phyloP scores from a whole-genome alignment of 2,113 vertebrate species.

The Cottus gobio region DNA sequence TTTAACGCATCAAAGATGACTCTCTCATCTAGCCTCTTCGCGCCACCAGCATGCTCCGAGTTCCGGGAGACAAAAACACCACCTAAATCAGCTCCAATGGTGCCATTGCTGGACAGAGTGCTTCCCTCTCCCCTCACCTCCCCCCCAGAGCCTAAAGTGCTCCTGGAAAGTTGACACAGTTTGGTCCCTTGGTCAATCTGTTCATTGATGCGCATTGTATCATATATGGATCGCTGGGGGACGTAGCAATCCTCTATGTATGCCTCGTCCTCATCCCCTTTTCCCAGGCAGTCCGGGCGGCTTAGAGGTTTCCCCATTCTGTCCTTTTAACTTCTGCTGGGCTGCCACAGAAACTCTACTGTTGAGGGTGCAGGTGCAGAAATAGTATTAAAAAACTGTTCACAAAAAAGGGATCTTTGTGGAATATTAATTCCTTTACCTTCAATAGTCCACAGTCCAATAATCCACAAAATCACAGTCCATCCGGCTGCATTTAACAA shows the following conservation, averaged over 20 bases:
- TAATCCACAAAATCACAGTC: constrained; percentile 53
- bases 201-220: constrained; percentile 99
- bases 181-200: constrained; percentile 98
- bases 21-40: constrained; percentile 92
- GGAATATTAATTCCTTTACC: constrained; percentile 33
- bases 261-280: constrained; percentile 96
- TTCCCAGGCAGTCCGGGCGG: constrained; percentile 97
- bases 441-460: constrained; percentile 45
- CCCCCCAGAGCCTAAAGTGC: constrained; percentile 87
- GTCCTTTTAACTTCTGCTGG: constrained; percentile 15
- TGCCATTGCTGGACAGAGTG: constrained; percentile 97
- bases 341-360: constrained; percentile 24
- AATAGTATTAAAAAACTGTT: constrained; percentile 8
- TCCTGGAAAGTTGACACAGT: constrained; percentile 93
- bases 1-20: constrained; percentile 98
- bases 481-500: constrained; percentile 50
- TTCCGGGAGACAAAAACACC: constrained; percentile 87
- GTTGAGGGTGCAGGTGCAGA: constrained; percentile 47
- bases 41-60: constrained; percentile 68
- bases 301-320: constrained; percentile 98
- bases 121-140: constrained; percentile 86
- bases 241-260: constrained; percentile 99
- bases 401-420: constrained; percentile 24
- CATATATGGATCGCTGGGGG: constrained; percentile 98
- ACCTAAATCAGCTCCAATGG: constrained; percentile 86